phyloP scores from a whole-genome alignment of 35 echinoderm and acorn worm genomes.

The Hemicentrotus pulcherrimus region DNA sequence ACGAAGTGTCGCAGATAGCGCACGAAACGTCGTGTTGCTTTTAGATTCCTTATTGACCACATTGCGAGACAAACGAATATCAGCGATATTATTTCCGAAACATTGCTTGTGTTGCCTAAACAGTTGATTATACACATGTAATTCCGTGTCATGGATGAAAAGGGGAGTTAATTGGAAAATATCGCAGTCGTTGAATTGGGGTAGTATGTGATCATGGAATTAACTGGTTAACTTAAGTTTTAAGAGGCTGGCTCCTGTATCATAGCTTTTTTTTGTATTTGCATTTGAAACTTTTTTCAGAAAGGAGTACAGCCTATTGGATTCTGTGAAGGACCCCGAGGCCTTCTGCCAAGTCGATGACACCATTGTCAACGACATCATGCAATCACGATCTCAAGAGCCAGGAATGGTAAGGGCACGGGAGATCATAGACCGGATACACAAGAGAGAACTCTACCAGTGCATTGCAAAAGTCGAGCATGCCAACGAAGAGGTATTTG shows the following conservation, averaged over 20 bases:
- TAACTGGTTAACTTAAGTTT: too few species aligned
- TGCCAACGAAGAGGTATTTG: neutral
- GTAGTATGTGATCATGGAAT: too few species aligned
- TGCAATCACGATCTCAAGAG: neutral
- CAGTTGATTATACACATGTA: too few species aligned
- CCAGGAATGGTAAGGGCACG: neutral
- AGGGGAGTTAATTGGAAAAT: too few species aligned
- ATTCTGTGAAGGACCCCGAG: slow-evolving; percentile 7
- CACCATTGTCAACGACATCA: neutral
- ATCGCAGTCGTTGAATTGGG: too few species aligned
- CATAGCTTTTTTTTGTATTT: neutral
- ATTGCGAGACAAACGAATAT: too few species aligned
- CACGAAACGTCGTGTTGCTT: too few species aligned
- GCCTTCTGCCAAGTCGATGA: slow-evolving; percentile 18
- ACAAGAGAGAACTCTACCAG: neutral
- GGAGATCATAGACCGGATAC: neutral
- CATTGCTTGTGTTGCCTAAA: neutral
- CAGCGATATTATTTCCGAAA: too few species aligned
- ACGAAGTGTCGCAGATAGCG: too few species aligned
- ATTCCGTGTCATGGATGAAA: too few species aligned
- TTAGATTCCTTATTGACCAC: too few species aligned
- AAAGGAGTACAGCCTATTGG: neutral
- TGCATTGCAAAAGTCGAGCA: neutral
- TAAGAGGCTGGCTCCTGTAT: too few species aligned
- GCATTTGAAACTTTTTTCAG: neutral